Evolutionary conservation across 2,797 vertebrate species (phyloP).

Genomic region (Pelobates cultripes): DNA sequence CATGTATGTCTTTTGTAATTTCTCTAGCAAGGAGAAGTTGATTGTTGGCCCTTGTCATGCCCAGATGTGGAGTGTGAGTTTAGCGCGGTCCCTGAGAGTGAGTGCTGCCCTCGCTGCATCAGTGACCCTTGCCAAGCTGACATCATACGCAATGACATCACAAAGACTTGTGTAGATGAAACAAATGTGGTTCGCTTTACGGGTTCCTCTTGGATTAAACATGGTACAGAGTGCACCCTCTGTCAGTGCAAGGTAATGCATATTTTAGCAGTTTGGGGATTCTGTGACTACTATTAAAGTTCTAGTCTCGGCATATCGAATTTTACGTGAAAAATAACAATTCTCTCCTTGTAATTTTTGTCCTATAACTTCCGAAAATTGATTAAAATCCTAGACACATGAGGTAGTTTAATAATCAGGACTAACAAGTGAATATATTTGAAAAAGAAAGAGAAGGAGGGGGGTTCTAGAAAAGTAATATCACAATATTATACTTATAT

Average conservation of each 20-base stretch:
- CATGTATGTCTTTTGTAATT: constrained; percentile 34
- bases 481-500: too few species aligned
- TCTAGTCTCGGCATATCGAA: too few species aligned
- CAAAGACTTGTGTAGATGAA: constrained; percentile 94
- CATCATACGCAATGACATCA: constrained; percentile 92
- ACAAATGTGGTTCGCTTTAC: constrained; percentile 90
- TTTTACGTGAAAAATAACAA: too few species aligned
- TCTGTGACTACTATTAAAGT: too few species aligned
- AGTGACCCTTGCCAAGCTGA: constrained; percentile 92
- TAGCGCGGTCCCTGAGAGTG: constrained; percentile 87
- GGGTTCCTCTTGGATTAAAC: constrained; percentile 95
- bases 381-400: too few species aligned
- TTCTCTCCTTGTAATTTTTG: too few species aligned
- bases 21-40: constrained; percentile 91
- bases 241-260: constrained; percentile 94
- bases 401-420: too few species aligned
- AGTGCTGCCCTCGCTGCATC: constrained; percentile 92
- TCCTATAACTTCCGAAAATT: too few species aligned
- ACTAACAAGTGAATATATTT: too few species aligned
- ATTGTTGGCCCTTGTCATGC: constrained; percentile 96
- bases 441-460: too few species aligned
- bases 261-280: too few species aligned
- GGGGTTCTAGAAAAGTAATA: too few species aligned
- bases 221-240: constrained; percentile 94
- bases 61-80: constrained; percentile 93